A percentile compares a stretch with the other conserved stretches of the same genome.
phyloP scores from a whole-genome alignment of 1,140 invertebrate species.

The Drosophila nasuta region DNA sequence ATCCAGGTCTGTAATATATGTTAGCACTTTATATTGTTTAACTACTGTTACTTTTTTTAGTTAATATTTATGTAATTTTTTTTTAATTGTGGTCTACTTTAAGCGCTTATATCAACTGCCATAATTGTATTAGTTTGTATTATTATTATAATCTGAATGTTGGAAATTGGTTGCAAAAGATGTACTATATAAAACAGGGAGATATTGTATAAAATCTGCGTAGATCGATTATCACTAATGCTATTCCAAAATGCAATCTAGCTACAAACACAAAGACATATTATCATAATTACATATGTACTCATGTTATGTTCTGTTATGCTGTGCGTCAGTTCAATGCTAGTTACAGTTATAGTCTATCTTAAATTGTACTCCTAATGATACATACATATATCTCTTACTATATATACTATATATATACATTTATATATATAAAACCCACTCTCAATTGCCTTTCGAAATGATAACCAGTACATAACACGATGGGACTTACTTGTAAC shows the following conservation, averaged over 20 bases:
- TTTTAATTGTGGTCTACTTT: slow-evolving; percentile 44
- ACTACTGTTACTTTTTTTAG: slow-evolving; percentile 13
- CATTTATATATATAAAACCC: slow-evolving; percentile 50
- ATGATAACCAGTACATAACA: slow-evolving; percentile 50
- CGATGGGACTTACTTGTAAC: slow-evolving; percentile 56
- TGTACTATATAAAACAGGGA: slow-evolving; percentile 18
- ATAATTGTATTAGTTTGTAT: slow-evolving; percentile 66
- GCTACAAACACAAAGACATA: slow-evolving; percentile 25
- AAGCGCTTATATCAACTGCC: slow-evolving; percentile 76
- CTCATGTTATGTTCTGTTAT: slow-evolving; percentile 57
- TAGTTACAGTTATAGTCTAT: slow-evolving; percentile 55
- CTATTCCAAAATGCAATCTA: slow-evolving; percentile 12
- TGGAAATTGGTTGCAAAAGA: slow-evolving; percentile 52
- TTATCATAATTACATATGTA: slow-evolving; percentile 25
- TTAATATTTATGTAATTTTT: slow-evolving; percentile 32
- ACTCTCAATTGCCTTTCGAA: slow-evolving; percentile 78
- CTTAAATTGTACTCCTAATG: slow-evolving; percentile 33
- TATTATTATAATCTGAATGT: slow-evolving; percentile 44
- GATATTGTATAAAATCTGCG: slow-evolving; percentile 42
- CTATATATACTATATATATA: slow-evolving; percentile 44
- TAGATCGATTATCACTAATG: slow-evolving; percentile 1
- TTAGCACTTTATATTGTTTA: slow-evolving; percentile 26
- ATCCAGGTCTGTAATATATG: slow-evolving; percentile 1
- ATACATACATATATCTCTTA: slow-evolving; percentile 38
- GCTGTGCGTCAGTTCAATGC: slow-evolving; percentile 67